phyloP scores from a whole-genome alignment of 2,888 invertebrate species.

The Celastrina argiolus region DNA sequence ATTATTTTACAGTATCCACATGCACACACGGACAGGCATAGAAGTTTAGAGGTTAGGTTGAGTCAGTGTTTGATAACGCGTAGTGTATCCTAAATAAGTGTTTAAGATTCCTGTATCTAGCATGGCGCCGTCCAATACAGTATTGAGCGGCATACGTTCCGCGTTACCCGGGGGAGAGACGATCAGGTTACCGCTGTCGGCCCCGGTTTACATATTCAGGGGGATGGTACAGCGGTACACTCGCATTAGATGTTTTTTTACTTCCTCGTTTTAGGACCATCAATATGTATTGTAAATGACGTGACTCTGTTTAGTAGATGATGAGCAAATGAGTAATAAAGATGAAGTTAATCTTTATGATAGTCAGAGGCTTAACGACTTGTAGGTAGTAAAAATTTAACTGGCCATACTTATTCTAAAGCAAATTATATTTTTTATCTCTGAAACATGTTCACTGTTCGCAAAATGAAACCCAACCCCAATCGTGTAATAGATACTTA shows the following conservation, averaged over 20 bases:
- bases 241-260: constrained; percentile 9
- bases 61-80: too few species aligned
- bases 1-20: too few species aligned
- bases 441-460: neutral
- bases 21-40: too few species aligned
- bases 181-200: constrained; percentile 58
- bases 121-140: constrained; percentile 43
- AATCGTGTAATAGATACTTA: neutral
- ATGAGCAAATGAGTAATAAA: neutral
- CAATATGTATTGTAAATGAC: constrained; percentile 3
- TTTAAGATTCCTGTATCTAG: neutral
- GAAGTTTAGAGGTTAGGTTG: too few species aligned
- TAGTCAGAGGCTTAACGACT: neutral
- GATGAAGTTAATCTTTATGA: neutral
- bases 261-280: constrained; percentile 2
- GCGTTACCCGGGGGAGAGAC: constrained; percentile 40
- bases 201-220: constrained; percentile 47
- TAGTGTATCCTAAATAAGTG: too few species aligned
- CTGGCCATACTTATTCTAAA: neutral
- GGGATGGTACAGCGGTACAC: constrained; percentile 2
- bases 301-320: neutral
- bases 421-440: neutral
- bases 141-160: constrained; percentile 60
- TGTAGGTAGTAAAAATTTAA: neutral
- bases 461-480: neutral